Conservation (phyloP, 2,888 invertebrate genomes). For the Rhingia campestris region DNA sequence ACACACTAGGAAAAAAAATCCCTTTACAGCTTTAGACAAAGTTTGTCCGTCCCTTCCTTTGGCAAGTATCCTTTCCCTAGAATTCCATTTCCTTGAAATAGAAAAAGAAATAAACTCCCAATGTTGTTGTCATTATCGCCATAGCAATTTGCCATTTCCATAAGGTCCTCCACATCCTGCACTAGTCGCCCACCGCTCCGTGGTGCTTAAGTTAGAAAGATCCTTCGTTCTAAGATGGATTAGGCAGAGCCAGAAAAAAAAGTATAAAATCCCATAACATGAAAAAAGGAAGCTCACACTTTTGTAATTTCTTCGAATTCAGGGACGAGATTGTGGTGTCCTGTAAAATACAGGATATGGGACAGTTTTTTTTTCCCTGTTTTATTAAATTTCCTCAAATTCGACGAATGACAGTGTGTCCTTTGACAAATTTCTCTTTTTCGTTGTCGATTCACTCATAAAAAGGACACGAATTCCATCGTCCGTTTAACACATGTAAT, state of each 20-base stretch:
- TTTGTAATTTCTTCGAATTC: slow-evolving; percentile 32
- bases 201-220: slow-evolving; percentile 27
- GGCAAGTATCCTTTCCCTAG: background rate
- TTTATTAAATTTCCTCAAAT: slow-evolving; percentile 34
- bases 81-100: slow-evolving; percentile 40
- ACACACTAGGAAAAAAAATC: slow-evolving; percentile 51
- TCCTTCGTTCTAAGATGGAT: slow-evolving; percentile 14
- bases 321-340: slow-evolving; percentile 18
- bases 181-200: background rate
- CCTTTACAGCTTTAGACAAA: slow-evolving; percentile 45
- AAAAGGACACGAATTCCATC: background rate
- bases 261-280: slow-evolving; percentile 10
- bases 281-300: slow-evolving; percentile 34
- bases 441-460: background rate
- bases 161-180: background rate
- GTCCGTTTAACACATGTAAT: background rate
- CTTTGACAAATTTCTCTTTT: slow-evolving; percentile 14
- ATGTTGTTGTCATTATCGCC: slow-evolving; percentile 50
- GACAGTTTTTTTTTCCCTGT: background rate
- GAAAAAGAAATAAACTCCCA: slow-evolving; percentile 15
- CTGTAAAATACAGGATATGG: background rate
- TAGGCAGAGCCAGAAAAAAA: slow-evolving; percentile 9
- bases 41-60: slow-evolving; percentile 17
- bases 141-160: slow-evolving; percentile 59
- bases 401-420: slow-evolving; percentile 23